Conservation (phyloP, 1,140 invertebrate genomes). For the Carcinoscorpius rotundicauda region DNA sequence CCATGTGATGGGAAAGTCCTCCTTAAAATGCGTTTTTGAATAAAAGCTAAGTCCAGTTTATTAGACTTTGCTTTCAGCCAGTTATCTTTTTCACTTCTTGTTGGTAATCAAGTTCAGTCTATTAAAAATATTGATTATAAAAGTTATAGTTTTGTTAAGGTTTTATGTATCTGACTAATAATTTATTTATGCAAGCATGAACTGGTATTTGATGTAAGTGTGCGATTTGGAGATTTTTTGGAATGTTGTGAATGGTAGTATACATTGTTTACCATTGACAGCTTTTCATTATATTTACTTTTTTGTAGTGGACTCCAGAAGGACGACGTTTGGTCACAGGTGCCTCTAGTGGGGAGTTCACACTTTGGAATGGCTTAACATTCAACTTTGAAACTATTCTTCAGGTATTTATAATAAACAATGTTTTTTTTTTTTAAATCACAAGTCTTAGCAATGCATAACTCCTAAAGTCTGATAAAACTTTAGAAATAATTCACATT, state of each 20-base stretch:
- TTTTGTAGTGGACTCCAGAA: conserved; percentile 85
- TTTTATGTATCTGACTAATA: too few relatives aligned
- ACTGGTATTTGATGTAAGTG: conserved; percentile 4
- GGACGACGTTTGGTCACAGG: conserved; percentile 94
- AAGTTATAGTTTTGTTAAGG: too few relatives aligned
- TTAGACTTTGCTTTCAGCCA: too few relatives aligned
- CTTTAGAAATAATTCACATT: too few relatives aligned
- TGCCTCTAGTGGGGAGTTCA: conserved; percentile 98
- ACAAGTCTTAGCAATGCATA: neutral
- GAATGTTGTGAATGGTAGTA: neutral
- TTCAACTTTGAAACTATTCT: conserved; percentile 99
- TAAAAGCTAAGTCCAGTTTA: too few relatives aligned
- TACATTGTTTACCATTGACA: neutral
- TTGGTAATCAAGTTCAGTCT: too few relatives aligned
- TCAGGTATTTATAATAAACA: conserved; percentile 50
- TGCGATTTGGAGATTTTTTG: neutral
- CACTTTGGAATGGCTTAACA: conserved; percentile 97
- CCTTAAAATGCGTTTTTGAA: too few relatives aligned
- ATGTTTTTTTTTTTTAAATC: conserved; percentile 1
- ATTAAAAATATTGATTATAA: too few relatives aligned
- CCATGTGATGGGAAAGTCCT: too few relatives aligned
- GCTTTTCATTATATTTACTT: conserved; percentile 1
- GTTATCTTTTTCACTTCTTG: too few relatives aligned
- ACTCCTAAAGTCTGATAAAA: too few relatives aligned
- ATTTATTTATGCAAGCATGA: neutral